phyloP scores from a whole-genome alignment of 2,888 invertebrate genomes.

The Thalpophila matura region DNA sequence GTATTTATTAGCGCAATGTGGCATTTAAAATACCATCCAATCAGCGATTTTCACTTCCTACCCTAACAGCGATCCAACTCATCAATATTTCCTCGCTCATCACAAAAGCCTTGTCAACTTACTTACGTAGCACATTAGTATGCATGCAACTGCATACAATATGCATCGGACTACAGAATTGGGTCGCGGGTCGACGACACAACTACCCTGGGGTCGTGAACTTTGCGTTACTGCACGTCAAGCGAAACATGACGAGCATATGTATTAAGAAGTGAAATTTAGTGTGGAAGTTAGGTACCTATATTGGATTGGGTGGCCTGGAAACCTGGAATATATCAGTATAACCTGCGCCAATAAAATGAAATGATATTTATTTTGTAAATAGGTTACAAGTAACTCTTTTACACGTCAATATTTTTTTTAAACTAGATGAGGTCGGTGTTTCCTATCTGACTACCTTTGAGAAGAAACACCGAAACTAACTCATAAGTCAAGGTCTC shows the following conservation, averaged over 20 bases:
- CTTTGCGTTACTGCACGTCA: slow-evolving; percentile 28
- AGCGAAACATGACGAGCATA: slow-evolving; percentile 12
- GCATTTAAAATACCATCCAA: neutral
- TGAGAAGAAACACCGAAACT: too few relatives aligned
- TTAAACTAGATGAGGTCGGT: too few relatives aligned
- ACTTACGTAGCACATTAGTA: slow-evolving; percentile 16
- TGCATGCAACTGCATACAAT: slow-evolving; percentile 46
- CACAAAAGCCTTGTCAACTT: slow-evolving; percentile 9
- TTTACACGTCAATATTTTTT: too few relatives aligned
- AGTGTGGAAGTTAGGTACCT: too few relatives aligned
- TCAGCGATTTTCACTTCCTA: too few relatives aligned
- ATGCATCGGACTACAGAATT: slow-evolving; percentile 45
- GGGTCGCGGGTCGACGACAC: slow-evolving; percentile 54
- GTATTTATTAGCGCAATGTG: too few relatives aligned
- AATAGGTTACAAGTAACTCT: too few relatives aligned
- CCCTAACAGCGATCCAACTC: neutral
- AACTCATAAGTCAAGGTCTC: too few relatives aligned
- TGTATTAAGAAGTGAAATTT: neutral
- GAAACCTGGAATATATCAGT: neutral
- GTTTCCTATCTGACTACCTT: too few relatives aligned
- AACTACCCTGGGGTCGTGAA: slow-evolving; percentile 40
- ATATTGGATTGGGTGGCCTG: neutral
- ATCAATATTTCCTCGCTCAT: neutral
- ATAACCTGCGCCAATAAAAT: too few relatives aligned
- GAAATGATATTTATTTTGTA: too few relatives aligned